Evolutionary conservation across 2,113 vertebrate species (phyloP).

Genomic region (Capreolus pygargus): DNA sequence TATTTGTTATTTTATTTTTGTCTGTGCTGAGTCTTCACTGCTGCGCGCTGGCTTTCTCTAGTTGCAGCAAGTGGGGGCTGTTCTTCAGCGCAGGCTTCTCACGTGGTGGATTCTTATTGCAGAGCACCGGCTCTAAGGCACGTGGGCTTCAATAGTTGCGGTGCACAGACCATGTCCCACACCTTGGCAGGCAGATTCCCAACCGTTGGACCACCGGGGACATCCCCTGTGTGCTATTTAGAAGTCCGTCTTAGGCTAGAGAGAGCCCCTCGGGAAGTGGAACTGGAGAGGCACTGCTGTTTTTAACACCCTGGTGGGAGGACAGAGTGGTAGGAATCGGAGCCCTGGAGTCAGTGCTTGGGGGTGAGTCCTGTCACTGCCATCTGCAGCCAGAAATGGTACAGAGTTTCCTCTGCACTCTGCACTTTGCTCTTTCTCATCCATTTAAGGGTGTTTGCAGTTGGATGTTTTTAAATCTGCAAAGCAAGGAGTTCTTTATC

Average conservation of each 20-base stretch:
- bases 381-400: neutral
- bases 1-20: neutral
- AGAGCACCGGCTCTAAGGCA: neutral
- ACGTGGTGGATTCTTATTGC: neutral
- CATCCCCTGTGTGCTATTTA: neutral
- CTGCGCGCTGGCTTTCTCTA: neutral
- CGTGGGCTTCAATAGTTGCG: neutral
- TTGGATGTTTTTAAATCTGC: slow-evolving; percentile 3
- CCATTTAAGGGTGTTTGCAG: slow-evolving; percentile 42
- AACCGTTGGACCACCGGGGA: neutral
- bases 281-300: neutral
- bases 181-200: neutral
- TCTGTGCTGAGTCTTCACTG: neutral
- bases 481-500: slow-evolving; percentile 53
- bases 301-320: neutral
- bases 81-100: neutral
- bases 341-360: neutral
- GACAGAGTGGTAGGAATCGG: neutral
- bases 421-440: neutral
- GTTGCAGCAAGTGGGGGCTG: neutral
- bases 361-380: neutral
- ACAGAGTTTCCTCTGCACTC: neutral
- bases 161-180: neutral
- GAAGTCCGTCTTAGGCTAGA: neutral
- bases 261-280: neutral